These are phyloP conservation scores for Meriones psammophilus DNA, from an alignment of 2,797 vertebrate species.

Conservation along the genomic window DNA sequence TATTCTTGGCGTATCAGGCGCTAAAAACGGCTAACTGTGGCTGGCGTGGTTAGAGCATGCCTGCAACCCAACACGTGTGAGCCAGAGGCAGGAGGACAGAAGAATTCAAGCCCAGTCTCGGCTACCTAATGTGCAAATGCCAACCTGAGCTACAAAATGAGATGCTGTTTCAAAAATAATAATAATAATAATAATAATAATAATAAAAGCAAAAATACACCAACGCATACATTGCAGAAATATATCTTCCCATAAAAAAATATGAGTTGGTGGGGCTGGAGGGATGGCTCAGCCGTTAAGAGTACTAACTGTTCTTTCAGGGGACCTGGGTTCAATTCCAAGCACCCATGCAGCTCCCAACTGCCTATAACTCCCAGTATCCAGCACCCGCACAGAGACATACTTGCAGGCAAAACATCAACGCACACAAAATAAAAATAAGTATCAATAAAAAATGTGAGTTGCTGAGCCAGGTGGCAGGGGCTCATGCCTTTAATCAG, in stretches of 20 bases:
- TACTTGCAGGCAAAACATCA: too few relatives aligned
- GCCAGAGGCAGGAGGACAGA: not conserved
- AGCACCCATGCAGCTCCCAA: too few relatives aligned
- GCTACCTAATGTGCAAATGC: not conserved
- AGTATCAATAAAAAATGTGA: too few relatives aligned
- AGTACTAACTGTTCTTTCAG: too few relatives aligned
- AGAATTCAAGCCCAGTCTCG: not conserved
- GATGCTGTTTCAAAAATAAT: not conserved
- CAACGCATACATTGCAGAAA: slow-evolving; percentile 39
- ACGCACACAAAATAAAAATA: too few relatives aligned
- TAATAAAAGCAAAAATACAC: not conserved
- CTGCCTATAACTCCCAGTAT: too few relatives aligned
- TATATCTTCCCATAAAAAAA: not conserved
- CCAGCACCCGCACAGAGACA: too few relatives aligned
- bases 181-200: not conserved
- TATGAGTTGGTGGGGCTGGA: not conserved
- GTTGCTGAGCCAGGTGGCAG: too few relatives aligned
- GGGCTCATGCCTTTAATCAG: not conserved
- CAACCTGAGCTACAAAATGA: not conserved
- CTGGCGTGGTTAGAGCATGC: not conserved
- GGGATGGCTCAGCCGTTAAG: too few relatives aligned
- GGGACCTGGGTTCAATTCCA: too few relatives aligned
- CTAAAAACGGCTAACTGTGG: not conserved
- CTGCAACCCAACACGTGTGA: not conserved
- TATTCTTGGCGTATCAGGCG: not conserved